A percentile compares a stretch with the other conserved stretches of the same genome.
Evolutionary conservation across 2,888 invertebrate species (phyloP).

Genomic region (Leptogaster cylindrica): DNA sequence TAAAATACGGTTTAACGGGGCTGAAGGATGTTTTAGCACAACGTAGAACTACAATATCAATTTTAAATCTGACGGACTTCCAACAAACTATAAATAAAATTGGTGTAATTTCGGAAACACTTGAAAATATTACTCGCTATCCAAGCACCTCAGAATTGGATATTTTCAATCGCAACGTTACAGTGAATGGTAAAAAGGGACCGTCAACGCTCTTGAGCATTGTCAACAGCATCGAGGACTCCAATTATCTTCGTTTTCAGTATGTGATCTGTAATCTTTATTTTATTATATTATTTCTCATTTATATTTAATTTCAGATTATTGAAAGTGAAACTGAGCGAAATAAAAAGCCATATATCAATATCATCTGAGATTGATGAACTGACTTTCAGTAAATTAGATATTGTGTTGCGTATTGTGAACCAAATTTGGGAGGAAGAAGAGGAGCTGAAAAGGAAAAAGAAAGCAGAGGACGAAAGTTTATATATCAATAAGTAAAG

Average conservation of each 20-base stretch:
- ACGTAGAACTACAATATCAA: slow-evolving; percentile 33
- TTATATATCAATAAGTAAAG: slow-evolving; percentile 74
- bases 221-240: slow-evolving; percentile 53
- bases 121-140: slow-evolving; percentile 56
- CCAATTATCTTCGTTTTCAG: slow-evolving; percentile 56
- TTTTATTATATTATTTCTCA: neutral
- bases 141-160: slow-evolving; percentile 54
- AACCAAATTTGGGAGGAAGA: slow-evolving; percentile 79
- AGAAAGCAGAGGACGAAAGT: slow-evolving; percentile 76
- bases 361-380: slow-evolving; percentile 64
- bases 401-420: slow-evolving; percentile 67
- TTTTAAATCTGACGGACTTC: neutral
- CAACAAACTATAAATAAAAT: slow-evolving; percentile 48
- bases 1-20: slow-evolving; percentile 69
- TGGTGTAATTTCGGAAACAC: slow-evolving; percentile 51
- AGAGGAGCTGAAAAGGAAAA: slow-evolving; percentile 70
- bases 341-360: slow-evolving; percentile 70
- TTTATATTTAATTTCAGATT: slow-evolving; percentile 61
- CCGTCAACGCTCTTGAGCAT: slow-evolving; percentile 56
- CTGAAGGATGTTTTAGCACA: slow-evolving; percentile 66
- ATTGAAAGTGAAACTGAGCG: slow-evolving; percentile 73
- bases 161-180: slow-evolving; percentile 50
- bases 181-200: no score
- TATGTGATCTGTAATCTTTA: slow-evolving; percentile 37
- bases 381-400: slow-evolving; percentile 63